These are phyloP conservation scores for Sphinx pinastri DNA, from an alignment of 2,888 invertebrate genomes.

Conservation along the genomic window DNA sequence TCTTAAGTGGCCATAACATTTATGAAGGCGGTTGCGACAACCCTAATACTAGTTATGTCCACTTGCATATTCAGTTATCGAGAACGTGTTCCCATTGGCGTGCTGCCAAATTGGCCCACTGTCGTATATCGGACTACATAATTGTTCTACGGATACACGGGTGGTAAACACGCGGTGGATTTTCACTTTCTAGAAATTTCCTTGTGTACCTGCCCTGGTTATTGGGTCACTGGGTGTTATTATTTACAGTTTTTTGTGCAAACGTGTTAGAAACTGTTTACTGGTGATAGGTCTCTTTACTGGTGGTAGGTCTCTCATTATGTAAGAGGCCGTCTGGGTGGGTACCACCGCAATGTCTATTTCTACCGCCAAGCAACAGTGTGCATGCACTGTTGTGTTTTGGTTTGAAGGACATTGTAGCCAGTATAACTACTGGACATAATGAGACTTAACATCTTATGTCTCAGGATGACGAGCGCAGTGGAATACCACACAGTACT, in stretches of 20 bases:
- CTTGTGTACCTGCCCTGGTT: constrained; percentile 7
- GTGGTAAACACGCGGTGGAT: constrained; percentile 39
- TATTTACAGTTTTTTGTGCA: not conserved
- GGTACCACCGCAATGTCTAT: too few relatives aligned
- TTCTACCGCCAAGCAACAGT: too few relatives aligned
- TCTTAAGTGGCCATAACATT: not conserved
- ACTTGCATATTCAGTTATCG: constrained; percentile 75
- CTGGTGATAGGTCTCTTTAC: too few relatives aligned
- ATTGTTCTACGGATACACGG: constrained; percentile 48
- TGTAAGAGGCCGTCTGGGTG: too few relatives aligned
- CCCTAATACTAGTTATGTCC: constrained; percentile 39
- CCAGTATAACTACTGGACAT: too few relatives aligned
- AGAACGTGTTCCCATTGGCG: constrained; percentile 67
- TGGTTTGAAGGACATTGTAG: too few relatives aligned
- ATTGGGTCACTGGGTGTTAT: constrained; percentile 8
- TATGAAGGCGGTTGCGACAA: constrained; percentile 16
- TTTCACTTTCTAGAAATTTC: constrained; percentile 35
- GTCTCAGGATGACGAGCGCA: too few relatives aligned
- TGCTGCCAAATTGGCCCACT: constrained; percentile 66
- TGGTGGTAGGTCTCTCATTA: too few relatives aligned
- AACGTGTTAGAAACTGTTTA: too few relatives aligned
- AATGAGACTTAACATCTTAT: too few relatives aligned
- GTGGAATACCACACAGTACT: too few relatives aligned
- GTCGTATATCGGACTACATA: constrained; percentile 47
- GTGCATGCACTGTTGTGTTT: too few relatives aligned